These are phyloP conservation scores for Oryzias melastigma DNA, from an alignment of 2,113 vertebrate genomes.

Conservation along the genomic window DNA sequence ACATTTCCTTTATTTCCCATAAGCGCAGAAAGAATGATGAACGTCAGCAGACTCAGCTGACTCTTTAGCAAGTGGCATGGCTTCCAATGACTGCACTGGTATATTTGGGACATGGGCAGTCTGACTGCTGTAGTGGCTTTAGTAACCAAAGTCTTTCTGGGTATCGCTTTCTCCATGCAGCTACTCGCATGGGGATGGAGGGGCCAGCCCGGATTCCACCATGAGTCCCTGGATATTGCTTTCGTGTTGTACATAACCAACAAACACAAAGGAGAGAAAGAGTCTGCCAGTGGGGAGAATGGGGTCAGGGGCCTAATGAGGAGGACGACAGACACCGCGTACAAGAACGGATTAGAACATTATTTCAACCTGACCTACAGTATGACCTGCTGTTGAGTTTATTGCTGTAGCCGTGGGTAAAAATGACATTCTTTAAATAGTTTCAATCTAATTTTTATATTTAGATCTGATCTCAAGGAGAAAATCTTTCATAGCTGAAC, in stretches of 20 bases:
- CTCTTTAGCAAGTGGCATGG: constrained; percentile 10
- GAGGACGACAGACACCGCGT: constrained; percentile 4
- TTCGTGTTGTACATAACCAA: constrained; percentile 66
- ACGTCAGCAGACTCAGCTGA: neutral
- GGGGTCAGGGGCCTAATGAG: too few species aligned
- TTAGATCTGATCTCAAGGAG: too few species aligned
- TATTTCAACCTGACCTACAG: neutral
- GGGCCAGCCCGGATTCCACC: constrained; percentile 59
- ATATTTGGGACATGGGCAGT: constrained; percentile 56
- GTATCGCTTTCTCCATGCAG: constrained; percentile 64
- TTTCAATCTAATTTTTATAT: too few species aligned
- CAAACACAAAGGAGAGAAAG: constrained; percentile 50
- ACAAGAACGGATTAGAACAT: neutral
- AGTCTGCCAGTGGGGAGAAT: constrained; percentile 18
- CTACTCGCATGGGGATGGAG: constrained; percentile 43
- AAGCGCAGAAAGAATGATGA: too few species aligned
- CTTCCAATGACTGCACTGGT: constrained; percentile 36
- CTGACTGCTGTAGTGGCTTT: constrained; percentile 58
- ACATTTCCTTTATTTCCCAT: too few species aligned
- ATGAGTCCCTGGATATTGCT: constrained; percentile 66
- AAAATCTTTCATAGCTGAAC: too few species aligned
- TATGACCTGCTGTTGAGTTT: neutral
- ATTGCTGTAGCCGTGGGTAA: too few species aligned
- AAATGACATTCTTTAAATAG: too few species aligned
- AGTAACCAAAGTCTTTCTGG: constrained; percentile 56